Conservation (phyloP, 2,113 vertebrate species). For the Eudyptes chrysolophus region DNA sequence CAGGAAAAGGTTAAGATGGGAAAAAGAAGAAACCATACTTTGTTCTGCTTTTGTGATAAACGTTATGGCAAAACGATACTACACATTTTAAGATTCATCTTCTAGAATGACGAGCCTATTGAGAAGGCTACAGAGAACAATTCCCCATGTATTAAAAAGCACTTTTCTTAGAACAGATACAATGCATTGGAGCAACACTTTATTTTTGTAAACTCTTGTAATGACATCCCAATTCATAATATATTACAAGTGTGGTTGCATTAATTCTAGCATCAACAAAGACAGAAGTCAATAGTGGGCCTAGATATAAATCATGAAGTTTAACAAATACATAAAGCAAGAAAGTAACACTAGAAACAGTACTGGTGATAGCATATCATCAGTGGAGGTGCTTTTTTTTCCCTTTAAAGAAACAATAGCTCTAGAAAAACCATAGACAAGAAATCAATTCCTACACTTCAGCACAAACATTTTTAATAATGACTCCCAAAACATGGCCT, state of each 20-base stretch:
- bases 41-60: not conserved
- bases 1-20: not conserved
- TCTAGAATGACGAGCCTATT: not conserved
- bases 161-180: not conserved
- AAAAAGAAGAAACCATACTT: not conserved
- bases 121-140: not conserved
- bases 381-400: not conserved
- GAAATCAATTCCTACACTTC: not conserved
- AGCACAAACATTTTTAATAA: not conserved
- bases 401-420: not conserved
- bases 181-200: not conserved
- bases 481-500: not conserved
- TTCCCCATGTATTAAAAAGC: not conserved
- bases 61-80: not conserved
- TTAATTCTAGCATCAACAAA: not conserved
- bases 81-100: not conserved
- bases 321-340: not conserved
- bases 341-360: not conserved
- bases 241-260: not conserved
- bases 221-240: not conserved
- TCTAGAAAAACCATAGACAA: not conserved
- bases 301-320: not conserved
- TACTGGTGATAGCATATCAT: not conserved
- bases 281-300: not conserved
- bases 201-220: not conserved